phyloP scores from a whole-genome alignment of 2,888 invertebrate species.

The Allolobophora icterica region DNA sequence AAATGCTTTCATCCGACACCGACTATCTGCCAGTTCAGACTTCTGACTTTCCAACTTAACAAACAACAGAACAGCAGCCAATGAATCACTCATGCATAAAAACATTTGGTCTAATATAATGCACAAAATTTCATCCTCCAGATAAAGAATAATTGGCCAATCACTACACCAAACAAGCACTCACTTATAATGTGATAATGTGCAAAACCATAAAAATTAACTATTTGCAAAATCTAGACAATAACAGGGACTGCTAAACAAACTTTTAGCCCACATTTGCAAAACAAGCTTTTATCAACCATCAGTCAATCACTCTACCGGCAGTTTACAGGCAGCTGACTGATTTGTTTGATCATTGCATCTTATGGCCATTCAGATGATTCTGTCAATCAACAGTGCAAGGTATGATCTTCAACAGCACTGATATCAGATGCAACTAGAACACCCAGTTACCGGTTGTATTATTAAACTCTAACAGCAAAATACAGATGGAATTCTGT shows the following conservation, averaged over 20 bases:
- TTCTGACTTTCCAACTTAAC: slow-evolving; percentile 22
- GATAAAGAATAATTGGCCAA: neutral
- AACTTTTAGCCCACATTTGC: no score
- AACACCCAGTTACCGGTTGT: neutral
- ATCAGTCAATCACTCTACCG: no score
- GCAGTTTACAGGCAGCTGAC: no score
- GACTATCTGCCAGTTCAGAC: slow-evolving; percentile 9
- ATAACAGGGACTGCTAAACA: neutral
- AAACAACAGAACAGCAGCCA: neutral
- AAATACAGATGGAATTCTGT: neutral
- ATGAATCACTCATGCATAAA: slow-evolving; percentile 6
- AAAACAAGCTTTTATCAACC: no score
- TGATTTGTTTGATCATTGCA: neutral
- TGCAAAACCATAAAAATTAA: neutral
- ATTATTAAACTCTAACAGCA: neutral
- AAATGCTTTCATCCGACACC: slow-evolving; percentile 18
- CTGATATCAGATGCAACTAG: neutral
- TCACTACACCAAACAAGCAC: neutral
- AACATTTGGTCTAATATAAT: neutral
- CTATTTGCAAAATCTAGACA: neutral
- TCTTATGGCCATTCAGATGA: no score
- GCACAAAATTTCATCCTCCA: neutral
- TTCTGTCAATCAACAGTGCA: neutral
- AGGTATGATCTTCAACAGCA: neutral
- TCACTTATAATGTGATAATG: neutral